Evolutionary conservation across 2,888 invertebrate genomes (phyloP), one percentile per base, ranked within the genome.

Genomic region (Watsonalla binaria): DNA sequence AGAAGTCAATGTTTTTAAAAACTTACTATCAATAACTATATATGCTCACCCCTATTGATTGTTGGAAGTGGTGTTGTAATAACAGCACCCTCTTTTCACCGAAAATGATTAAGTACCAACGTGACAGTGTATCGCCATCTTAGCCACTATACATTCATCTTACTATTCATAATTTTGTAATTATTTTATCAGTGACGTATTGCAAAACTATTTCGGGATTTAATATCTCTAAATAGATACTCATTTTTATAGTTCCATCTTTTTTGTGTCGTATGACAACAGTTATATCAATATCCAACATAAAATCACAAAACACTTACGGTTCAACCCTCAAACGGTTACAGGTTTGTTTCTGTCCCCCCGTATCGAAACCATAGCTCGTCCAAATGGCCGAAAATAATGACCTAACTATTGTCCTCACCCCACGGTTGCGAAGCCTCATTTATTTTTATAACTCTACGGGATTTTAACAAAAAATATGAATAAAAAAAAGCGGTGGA

Each of bases 361-460:
- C 73, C 67, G 65, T 80, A 78, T 74, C 77, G 76, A 79, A 80
- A 74, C 76, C 76, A 67, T 74, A 68, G 73, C 71, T 66, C 64
- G 71, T 74, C 76, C 83, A 89, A 90, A 90, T 90, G 89, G 85
- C 90, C 89, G 88, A 82, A 78, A 78, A 82, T 89, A 90, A 90
- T 89, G 87, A 86, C 79, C 80, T 79, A 81, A 87, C 87, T 87
- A 90, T 90, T 90, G 90, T 90, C 80, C 80, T 84, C 84, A 78
- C 84, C 49, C 84, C 85, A 59, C 80, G 82, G 80, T 81, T 71
- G 86, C 76, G 80, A 82, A 80, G 84, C 78, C 83, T 84, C 85
- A 84, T 87, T 87, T 86, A 86, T 84, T 87, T 87, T 87, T 87
- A 87, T 82, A 82, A 76, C 83, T 74, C 75, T 65, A 80, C 75